phyloP scores from a whole-genome alignment of 2,888 invertebrate species.

The Parthenolecanium corni region DNA sequence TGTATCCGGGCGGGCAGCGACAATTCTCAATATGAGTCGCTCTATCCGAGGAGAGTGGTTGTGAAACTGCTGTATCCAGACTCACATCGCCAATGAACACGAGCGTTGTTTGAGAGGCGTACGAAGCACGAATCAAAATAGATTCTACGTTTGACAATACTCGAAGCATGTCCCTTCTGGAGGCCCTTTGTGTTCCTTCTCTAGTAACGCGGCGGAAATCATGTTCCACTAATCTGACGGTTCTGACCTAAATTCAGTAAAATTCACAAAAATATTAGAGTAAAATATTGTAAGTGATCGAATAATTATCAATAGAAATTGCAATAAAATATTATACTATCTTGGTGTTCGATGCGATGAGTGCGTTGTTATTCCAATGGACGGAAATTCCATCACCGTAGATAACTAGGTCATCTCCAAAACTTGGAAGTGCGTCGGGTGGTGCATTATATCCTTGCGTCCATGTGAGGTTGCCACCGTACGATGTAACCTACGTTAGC shows the following conservation, averaged over 20 bases:
- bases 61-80: conserved; percentile 68
- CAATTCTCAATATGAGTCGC: conserved; percentile 79
- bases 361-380: conserved; percentile 35
- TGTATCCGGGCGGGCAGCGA: conserved; percentile 67
- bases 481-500: conserved; percentile 56
- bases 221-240: conserved; percentile 51
- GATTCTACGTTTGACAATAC: conserved; percentile 72
- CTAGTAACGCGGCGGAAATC: conserved; percentile 50
- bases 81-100: conserved; percentile 68
- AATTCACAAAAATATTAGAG: not conserved
- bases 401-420: conserved; percentile 71
- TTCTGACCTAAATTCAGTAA: conserved; percentile 44
- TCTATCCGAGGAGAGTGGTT: conserved; percentile 43
- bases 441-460: conserved; percentile 56
- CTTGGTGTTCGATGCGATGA: not conserved
- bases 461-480: conserved; percentile 69
- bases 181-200: conserved; percentile 47
- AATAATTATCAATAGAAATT: no score
- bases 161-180: conserved; percentile 70
- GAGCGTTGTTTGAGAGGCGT: conserved; percentile 51
- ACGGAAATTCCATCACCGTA: conserved; percentile 64
- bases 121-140: conserved; percentile 71
- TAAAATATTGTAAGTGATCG: not conserved
- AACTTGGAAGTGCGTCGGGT: conserved; percentile 44
- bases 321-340: no score